Evolutionary conservation across 2,113 vertebrate genomes (phyloP).

Genomic region (Bujurquina vittata): DNA sequence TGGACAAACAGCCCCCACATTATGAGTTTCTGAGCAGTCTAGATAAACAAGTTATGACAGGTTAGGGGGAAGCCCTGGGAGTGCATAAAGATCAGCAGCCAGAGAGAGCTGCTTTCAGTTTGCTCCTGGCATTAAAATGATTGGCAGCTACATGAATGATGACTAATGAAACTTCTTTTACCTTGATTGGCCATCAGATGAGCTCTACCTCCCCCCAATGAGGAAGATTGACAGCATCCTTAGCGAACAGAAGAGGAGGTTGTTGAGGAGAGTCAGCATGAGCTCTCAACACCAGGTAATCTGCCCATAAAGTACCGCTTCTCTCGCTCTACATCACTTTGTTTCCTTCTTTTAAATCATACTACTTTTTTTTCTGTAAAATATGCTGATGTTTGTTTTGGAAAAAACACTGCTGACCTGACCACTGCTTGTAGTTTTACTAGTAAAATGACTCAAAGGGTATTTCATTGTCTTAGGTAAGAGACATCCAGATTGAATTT

Average conservation of each 20-base stretch:
- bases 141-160: conserved; percentile 39
- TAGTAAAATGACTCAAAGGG: not conserved
- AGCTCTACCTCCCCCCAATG: conserved; percentile 91
- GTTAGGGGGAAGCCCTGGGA: conserved; percentile 19
- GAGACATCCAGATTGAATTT: too few relatives aligned
- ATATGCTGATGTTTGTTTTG: not conserved
- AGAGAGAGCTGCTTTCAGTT: conserved; percentile 29
- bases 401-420: not conserved
- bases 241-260: conserved; percentile 89
- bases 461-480: not conserved
- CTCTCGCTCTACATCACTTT: not conserved
- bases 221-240: conserved; percentile 91
- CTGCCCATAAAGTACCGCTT: not conserved
- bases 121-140: conserved; percentile 45
- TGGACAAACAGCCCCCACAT: not conserved
- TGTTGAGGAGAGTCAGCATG: conserved; percentile 87
- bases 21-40: conserved; percentile 6
- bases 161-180: conserved; percentile 37
- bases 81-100: conserved; percentile 22
- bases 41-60: conserved; percentile 31
- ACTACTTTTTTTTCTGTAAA: not conserved
- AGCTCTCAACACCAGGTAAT: conserved; percentile 87
- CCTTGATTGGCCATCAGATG: conserved; percentile 78
- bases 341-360: not conserved
- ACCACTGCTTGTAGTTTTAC: too few relatives aligned